Evolutionary conservation across 1,140 invertebrate species (phyloP), one percentile per base, ranked within the genome.

Genomic region (Lasioglossum albipes): DNA sequence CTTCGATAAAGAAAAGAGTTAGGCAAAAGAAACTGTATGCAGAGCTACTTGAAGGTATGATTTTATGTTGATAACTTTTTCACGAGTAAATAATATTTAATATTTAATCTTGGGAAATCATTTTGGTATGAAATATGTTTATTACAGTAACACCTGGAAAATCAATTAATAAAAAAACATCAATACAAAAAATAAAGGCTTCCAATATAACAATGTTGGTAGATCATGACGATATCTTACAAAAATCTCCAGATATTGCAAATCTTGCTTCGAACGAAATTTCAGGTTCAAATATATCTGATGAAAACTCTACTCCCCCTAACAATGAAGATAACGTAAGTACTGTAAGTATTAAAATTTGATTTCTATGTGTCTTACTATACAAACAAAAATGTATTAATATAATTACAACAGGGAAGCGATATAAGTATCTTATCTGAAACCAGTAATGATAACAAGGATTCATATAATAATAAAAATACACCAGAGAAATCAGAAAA

Each of bases 151-250:
- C 94, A 52, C 92, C 95, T 52, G 90, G 93, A 22, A 93, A 91
- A 7, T 94, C 94, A 86, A 95, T 89, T 69, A 95, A 96, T 89
- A 94, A 93, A 57, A 95, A 95, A 89, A 95, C 96, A 22, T 92
- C 94, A 12, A 94, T 96, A 5, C 95, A 94, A 81, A 96, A 95
- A 82, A 89, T 96, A 18, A 95, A 94, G 88, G 94, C 95, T 2
- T 91, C 93, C 74, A 95, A 96, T 89, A 87, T 97, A 27, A 95
- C 96, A 36, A 93, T 95, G 72, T 91, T 96, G 27, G 94, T 95
- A 20, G 90, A 94, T 61, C 94, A 95, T 84, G 89, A 74, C 42
- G 10, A 65, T n/a, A 57, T n/a, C 6, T 12, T 62, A n/a, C 18
- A 82, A 31, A 74, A 87, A 10, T 18, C 65, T 22, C 49, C 68